phyloP scores from a whole-genome alignment of 2,888 invertebrate species.

The Euzetes globulus region DNA sequence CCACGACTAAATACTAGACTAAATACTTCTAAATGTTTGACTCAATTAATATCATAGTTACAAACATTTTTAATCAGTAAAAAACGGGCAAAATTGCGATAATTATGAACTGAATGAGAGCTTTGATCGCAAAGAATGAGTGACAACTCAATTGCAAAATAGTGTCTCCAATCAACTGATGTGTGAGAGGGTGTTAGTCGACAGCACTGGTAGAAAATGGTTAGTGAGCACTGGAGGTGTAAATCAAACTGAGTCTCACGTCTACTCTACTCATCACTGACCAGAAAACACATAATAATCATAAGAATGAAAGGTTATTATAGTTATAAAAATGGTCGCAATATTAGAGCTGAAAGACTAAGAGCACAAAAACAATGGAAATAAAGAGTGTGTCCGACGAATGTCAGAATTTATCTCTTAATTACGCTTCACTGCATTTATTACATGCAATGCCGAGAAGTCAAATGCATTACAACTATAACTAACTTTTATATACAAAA shows the following conservation, averaged over 20 bases:
- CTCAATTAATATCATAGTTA: neutral
- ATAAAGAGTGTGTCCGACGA: neutral
- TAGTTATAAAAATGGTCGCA: conserved; percentile 19
- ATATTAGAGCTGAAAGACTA: neutral
- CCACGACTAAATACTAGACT: neutral
- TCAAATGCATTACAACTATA: conserved; percentile 20
- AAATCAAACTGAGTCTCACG: neutral
- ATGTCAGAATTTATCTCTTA: conserved; percentile 27
- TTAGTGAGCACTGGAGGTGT: neutral
- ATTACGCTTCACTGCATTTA: conserved; percentile 30
- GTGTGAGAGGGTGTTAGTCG: neutral
- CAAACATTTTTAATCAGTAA: neutral
- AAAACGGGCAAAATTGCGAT: neutral
- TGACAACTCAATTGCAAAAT: conserved; percentile 3
- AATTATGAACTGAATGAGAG: neutral
- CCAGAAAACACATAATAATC: neutral
- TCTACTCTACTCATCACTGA: conserved; percentile 8
- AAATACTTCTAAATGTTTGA: neutral
- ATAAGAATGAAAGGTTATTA: conserved; percentile 18
- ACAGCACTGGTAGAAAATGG: neutral
- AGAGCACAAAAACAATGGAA: neutral
- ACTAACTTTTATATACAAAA: conserved; percentile 21
- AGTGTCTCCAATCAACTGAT: neutral
- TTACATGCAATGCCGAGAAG: conserved; percentile 29
- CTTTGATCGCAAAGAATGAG: neutral